These are phyloP conservation scores for Gastrophysa polygoni DNA, from an alignment of 2,888 invertebrate genomes.

Conservation along the genomic window DNA sequence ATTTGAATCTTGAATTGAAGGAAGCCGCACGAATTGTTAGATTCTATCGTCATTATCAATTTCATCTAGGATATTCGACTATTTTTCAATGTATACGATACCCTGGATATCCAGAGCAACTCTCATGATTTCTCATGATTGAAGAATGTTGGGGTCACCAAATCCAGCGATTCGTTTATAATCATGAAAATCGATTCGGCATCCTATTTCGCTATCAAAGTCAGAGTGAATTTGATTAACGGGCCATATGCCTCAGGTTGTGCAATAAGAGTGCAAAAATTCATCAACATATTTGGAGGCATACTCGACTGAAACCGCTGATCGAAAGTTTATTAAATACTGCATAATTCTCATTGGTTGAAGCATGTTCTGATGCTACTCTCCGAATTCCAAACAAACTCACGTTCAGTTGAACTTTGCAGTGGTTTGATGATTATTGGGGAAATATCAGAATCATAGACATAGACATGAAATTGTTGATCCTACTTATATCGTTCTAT, in stretches of 20 bases:
- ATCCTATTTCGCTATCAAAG: too few relatives aligned
- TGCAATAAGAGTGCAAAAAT: slow-evolving; percentile 26
- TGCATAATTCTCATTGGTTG: slow-evolving; percentile 44
- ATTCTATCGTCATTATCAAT: too few relatives aligned
- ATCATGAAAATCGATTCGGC: too few relatives aligned
- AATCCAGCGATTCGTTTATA: too few relatives aligned
- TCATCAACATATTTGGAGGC: slow-evolving; percentile 37
- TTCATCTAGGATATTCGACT: too few relatives aligned
- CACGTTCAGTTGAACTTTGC: slow-evolving; percentile 33
- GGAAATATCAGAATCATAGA: background rate
- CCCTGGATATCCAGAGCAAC: too few relatives aligned
- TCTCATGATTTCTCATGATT: too few relatives aligned
- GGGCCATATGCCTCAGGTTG: slow-evolving; percentile 8
- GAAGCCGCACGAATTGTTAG: too few relatives aligned
- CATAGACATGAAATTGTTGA: background rate
- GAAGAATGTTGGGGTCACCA: too few relatives aligned
- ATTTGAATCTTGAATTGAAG: too few relatives aligned
- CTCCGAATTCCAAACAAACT: slow-evolving; percentile 42
- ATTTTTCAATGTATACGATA: too few relatives aligned
- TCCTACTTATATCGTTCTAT: background rate
- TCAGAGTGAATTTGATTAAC: slow-evolving; percentile 7
- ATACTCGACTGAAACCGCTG: slow-evolving; percentile 39
- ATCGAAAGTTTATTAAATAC: slow-evolving; percentile 46
- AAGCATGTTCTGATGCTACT: slow-evolving; percentile 42
- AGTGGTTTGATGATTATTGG: background rate